Conservation (phyloP, 2,797 vertebrate species). For the Myotis planiceps region DNA sequence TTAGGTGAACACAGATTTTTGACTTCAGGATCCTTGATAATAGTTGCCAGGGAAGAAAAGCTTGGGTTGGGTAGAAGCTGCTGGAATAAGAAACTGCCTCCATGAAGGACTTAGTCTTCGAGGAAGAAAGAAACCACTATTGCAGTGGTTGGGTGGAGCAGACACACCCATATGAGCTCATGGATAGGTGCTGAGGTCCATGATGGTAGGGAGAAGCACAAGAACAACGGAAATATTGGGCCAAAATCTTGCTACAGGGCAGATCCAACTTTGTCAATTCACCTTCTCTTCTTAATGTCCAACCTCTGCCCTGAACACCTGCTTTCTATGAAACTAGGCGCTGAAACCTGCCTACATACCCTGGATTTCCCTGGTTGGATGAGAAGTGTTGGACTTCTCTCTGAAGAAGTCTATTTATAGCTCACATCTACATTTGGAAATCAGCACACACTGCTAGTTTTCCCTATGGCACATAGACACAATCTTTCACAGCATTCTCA, state of each 20-base stretch:
- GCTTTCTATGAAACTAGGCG: background rate
- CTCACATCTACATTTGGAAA: background rate
- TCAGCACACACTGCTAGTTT: background rate
- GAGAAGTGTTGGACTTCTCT: background rate
- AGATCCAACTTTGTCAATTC: background rate
- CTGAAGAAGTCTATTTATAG: background rate
- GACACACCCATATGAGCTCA: background rate
- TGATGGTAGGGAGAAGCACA: background rate
- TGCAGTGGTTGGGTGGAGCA: background rate
- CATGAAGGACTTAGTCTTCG: background rate
- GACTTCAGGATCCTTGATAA: background rate
- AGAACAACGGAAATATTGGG: background rate
- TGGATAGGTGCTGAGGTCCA: background rate
- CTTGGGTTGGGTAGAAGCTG: background rate
- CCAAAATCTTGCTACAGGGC: background rate
- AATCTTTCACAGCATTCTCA: background rate
- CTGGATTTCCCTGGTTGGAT: background rate
- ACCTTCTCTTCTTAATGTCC: background rate
- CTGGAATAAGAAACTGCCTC: background rate
- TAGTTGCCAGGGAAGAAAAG: background rate
- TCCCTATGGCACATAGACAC: background rate
- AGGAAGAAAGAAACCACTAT: background rate
- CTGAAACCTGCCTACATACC: background rate
- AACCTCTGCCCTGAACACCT: background rate
- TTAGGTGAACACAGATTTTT: background rate